phyloP scores from a whole-genome alignment of 1,140 invertebrate species.

The Himalopsyche phryganea region DNA sequence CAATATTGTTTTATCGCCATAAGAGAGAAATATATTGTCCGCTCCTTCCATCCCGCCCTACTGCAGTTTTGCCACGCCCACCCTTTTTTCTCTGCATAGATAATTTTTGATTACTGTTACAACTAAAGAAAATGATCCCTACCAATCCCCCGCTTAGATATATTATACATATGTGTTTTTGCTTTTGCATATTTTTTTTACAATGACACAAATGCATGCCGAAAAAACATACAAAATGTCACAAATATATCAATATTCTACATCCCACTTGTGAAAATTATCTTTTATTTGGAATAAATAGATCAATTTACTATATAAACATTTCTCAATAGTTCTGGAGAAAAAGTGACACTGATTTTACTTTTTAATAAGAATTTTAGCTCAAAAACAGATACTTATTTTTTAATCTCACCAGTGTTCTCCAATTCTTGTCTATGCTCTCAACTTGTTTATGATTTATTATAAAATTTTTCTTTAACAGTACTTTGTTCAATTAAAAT shows the following conservation, averaged over 20 bases:
- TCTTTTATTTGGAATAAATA: too few species aligned
- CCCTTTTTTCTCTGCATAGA: conserved; percentile 2
- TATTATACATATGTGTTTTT: conserved; percentile 28
- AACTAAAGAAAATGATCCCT: neutral
- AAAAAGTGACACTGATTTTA: too few species aligned
- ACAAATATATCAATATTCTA: conserved; percentile 2
- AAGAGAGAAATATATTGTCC: conserved; percentile 4
- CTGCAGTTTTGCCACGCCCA: neutral
- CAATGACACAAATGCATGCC: conserved; percentile 16
- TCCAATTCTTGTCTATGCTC: too few species aligned
- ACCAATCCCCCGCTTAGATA: conserved; percentile 8
- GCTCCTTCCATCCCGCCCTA: conserved; percentile 2
- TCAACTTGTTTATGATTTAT: too few species aligned
- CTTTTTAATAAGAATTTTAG: too few species aligned
- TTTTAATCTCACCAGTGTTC: too few species aligned
- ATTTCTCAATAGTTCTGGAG: too few species aligned
- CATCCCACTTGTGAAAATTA: too few species aligned
- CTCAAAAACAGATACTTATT: too few species aligned
- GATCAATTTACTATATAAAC: too few species aligned
- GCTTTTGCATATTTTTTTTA: conserved; percentile 29
- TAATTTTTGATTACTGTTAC: conserved; percentile 1
- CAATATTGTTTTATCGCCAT: conserved; percentile 7
- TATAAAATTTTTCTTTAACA: too few species aligned
- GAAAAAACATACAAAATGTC: conserved; percentile 22
- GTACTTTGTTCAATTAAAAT: too few species aligned